phyloP scores from a whole-genome alignment of 2,113 vertebrate genomes.

The Ophthalmolycus amberensis region DNA sequence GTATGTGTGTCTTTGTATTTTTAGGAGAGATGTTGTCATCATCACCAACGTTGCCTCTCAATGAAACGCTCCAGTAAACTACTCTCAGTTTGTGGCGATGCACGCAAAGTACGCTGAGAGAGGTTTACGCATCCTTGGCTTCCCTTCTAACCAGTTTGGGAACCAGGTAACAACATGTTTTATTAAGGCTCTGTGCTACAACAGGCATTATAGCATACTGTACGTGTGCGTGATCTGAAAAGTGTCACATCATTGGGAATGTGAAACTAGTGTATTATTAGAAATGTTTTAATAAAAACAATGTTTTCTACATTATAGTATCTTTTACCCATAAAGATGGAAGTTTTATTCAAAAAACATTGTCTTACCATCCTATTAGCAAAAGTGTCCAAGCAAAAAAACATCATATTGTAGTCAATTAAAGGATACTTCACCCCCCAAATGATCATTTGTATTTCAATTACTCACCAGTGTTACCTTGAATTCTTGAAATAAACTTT shows the following conservation, averaged over 20 bases:
- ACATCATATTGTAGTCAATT: no score
- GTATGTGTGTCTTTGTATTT: background rate
- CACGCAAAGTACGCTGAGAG: conserved; percentile 91
- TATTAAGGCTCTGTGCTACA: background rate
- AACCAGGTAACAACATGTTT: conserved; percentile 86
- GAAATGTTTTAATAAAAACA: background rate
- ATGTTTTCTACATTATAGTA: background rate
- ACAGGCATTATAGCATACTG: background rate
- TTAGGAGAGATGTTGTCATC: conserved; percentile 90
- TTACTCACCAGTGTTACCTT: background rate
- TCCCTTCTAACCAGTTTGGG: conserved; percentile 97
- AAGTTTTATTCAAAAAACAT: background rate
- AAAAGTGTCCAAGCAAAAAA: background rate
- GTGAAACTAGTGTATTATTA: no score
- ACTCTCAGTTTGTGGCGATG: conserved; percentile 94
- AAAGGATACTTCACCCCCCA: background rate
- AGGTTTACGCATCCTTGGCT: conserved; percentile 96
- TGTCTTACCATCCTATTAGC: background rate
- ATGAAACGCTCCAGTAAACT: conserved; percentile 96
- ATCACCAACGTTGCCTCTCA: conserved; percentile 96
- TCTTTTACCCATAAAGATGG: background rate
- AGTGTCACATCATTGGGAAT: background rate
- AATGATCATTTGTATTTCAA: background rate
- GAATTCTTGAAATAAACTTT: no score
- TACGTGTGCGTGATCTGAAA: background rate